phyloP scores from a whole-genome alignment of 2,888 invertebrate species.

The Petrophora chlorosata region DNA sequence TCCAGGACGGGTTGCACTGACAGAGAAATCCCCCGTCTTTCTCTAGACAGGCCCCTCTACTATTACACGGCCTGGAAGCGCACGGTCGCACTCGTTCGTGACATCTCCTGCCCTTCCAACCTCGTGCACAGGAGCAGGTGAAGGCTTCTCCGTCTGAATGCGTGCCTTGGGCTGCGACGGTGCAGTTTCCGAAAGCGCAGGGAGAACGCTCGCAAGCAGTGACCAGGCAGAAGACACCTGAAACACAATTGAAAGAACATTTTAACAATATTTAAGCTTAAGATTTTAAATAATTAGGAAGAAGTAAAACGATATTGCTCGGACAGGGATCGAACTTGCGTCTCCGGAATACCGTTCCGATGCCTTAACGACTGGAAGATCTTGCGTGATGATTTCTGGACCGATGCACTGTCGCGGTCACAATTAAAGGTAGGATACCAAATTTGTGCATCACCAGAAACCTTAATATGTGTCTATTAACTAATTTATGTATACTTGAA shows the following conservation, averaged over 20 bases:
- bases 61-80: slow-evolving; percentile 89
- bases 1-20: slow-evolving; percentile 90
- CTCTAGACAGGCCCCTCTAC: slow-evolving; percentile 89
- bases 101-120: slow-evolving; percentile 87
- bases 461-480: no score
- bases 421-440: no score
- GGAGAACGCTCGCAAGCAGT: slow-evolving; percentile 90
- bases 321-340: no score
- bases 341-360: no score
- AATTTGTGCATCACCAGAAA: no score
- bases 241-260: neutral
- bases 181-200: slow-evolving; percentile 87
- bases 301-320: no score
- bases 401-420: no score
- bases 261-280: neutral
- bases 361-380: no score
- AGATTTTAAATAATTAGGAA: neutral
- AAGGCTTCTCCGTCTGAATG: slow-evolving; percentile 60
- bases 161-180: slow-evolving; percentile 59
- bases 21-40: slow-evolving; percentile 87
- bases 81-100: slow-evolving; percentile 88
- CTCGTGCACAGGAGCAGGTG: slow-evolving; percentile 86
- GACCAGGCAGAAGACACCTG: slow-evolving; percentile 90
- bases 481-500: neutral
- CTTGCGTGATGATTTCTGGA: no score